Conservation (phyloP, 2,113 vertebrate genomes). For the Gymnarchus niloticus region DNA sequence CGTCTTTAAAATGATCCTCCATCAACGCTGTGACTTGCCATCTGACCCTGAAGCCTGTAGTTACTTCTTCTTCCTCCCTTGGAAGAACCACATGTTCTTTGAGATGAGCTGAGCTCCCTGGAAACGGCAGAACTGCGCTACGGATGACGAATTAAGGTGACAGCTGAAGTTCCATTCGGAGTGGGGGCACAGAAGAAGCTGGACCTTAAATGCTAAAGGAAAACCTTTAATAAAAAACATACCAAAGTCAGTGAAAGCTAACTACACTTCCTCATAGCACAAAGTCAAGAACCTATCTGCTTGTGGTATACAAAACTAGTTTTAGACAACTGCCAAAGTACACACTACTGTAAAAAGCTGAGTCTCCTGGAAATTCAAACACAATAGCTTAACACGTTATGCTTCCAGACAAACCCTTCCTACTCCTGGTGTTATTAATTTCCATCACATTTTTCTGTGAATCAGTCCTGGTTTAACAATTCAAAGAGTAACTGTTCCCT, state of each 20-base stretch:
- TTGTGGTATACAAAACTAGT: neutral
- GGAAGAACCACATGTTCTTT: constrained; percentile 68
- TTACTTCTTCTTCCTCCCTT: constrained; percentile 19
- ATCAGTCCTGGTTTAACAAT: neutral
- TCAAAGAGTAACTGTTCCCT: neutral
- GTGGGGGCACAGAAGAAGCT: too few relatives aligned
- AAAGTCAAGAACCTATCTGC: too few relatives aligned
- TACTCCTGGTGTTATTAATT: neutral
- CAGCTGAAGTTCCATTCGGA: too few relatives aligned
- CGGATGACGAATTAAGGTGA: too few relatives aligned
- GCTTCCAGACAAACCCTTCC: neutral
- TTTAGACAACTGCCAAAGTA: neutral
- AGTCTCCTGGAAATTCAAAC: neutral
- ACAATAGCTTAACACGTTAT: neutral
- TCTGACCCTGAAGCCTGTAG: neutral
- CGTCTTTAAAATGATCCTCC: neutral
- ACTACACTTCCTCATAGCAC: neutral
- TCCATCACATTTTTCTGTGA: neutral
- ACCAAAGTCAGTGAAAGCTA: neutral
- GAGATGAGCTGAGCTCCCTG: constrained; percentile 61
- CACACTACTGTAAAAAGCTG: neutral
- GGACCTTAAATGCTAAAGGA: neutral
- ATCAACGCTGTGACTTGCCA: neutral
- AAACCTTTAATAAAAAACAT: neutral
- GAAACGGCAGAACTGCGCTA: neutral